Evolutionary conservation across 2,888 invertebrate genomes (phyloP).

Genomic region (Acleris laterana): DNA sequence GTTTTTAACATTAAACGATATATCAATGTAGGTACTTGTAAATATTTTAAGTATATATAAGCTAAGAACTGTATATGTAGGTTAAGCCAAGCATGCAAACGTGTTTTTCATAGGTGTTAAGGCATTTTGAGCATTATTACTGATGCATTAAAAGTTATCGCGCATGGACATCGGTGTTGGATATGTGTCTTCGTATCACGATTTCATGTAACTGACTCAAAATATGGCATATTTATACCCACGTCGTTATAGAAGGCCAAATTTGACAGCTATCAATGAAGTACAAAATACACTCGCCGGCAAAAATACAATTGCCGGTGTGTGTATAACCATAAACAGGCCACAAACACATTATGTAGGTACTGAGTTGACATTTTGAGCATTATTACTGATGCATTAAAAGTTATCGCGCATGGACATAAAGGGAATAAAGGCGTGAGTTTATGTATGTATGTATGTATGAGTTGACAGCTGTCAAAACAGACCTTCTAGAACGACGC

Average conservation of each 20-base stretch:
- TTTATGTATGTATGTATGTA: no score
- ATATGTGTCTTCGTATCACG: constrained; percentile 35
- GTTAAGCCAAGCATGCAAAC: constrained; percentile 19
- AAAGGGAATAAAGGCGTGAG: no score
- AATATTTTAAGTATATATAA: constrained; percentile 8
- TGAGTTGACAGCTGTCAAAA: no score
- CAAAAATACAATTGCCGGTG: no score
- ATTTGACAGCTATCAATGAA: neutral
- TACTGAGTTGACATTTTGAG: no score
- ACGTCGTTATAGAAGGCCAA: neutral
- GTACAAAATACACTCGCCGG: no score
- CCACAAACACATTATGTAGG: no score
- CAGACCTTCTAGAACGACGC: no score
- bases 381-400: no score
- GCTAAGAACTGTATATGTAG: constrained; percentile 1
- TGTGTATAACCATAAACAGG: no score
- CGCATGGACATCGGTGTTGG: constrained; percentile 50
- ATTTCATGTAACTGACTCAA: constrained; percentile 36
- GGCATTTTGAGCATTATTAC: constrained; percentile 45
- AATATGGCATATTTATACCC: neutral
- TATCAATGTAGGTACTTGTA: constrained; percentile 12
- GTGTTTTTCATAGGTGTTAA: constrained; percentile 28
- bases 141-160: constrained; percentile 41
- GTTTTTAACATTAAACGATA: neutral
- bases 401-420: no score